phyloP scores from a whole-genome alignment of 2,113 vertebrate genomes.

The Marcusenius ussheri region DNA sequence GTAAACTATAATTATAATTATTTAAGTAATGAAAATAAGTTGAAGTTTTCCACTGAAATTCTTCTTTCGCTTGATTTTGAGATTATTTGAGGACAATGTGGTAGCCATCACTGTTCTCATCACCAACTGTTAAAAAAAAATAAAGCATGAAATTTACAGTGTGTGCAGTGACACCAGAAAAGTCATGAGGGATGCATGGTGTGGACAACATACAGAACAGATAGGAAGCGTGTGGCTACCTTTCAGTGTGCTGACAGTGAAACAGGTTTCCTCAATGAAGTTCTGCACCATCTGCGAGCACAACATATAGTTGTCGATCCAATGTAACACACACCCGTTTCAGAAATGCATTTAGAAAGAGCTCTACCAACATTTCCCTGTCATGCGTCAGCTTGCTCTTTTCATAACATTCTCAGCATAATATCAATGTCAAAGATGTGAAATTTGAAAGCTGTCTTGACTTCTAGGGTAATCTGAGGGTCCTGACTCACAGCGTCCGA shows the following conservation, averaged over 20 bases:
- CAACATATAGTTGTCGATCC: slow-evolving; percentile 12
- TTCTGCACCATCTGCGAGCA: slow-evolving; percentile 85
- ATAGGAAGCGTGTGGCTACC: slow-evolving; percentile 51
- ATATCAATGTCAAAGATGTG: neutral
- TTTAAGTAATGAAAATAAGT: neutral
- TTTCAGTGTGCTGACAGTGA: slow-evolving; percentile 78
- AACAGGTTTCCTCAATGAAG: slow-evolving; percentile 83
- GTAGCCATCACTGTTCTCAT: slow-evolving; percentile 77
- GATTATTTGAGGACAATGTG: slow-evolving; percentile 82
- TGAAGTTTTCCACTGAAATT: slow-evolving; percentile 11
- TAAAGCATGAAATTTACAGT: neutral
- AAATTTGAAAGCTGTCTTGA: neutral
- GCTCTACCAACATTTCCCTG: neutral
- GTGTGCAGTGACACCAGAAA: neutral
- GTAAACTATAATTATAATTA: neutral
- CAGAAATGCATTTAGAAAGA: neutral
- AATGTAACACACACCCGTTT: slow-evolving; percentile 33
- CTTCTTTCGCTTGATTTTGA: neutral
- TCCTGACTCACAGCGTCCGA: neutral
- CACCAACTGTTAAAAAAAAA: slow-evolving; percentile 50
- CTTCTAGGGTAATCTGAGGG: neutral
- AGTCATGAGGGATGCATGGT: neutral
- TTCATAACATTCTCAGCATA: neutral
- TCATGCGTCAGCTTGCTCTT: neutral
- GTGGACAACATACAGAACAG: neutral